phyloP scores from a whole-genome alignment of 2,797 vertebrate genomes.

The Anguilla megastoma region DNA sequence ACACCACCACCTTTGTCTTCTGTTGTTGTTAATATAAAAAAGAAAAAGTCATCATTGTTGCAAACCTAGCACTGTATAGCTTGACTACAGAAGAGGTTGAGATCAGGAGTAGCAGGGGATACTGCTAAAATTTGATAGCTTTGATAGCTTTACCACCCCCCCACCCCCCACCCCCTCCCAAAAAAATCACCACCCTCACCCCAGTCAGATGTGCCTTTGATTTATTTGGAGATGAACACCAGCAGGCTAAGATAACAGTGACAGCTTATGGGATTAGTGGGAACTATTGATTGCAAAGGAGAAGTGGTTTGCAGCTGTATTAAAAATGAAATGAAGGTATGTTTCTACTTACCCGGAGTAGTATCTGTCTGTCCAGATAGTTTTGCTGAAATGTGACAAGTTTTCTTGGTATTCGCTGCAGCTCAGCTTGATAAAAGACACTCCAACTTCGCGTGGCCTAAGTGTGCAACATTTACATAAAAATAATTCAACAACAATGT shows the following conservation, averaged over 20 bases:
- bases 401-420: no score
- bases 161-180: background rate
- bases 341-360: no score
- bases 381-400: no score
- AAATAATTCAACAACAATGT: no score
- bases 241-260: background rate
- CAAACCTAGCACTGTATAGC: background rate
- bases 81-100: background rate
- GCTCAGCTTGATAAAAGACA: no score
- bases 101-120: background rate
- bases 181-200: background rate
- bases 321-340: no score
- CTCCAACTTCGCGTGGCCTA: no score
- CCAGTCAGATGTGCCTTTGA: background rate
- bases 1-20: background rate
- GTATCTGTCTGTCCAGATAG: no score
- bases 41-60: background rate
- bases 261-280: background rate
- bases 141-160: background rate
- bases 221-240: background rate
- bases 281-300: conserved; percentile 2
- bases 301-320: background rate
- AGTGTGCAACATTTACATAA: no score
- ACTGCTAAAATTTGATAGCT: background rate
- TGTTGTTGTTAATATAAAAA: conserved; percentile 9